Evolutionary conservation across 2,888 invertebrate species (phyloP), one percentile per base, ranked within the genome.

Genomic region (Crocallis elinguaria): DNA sequence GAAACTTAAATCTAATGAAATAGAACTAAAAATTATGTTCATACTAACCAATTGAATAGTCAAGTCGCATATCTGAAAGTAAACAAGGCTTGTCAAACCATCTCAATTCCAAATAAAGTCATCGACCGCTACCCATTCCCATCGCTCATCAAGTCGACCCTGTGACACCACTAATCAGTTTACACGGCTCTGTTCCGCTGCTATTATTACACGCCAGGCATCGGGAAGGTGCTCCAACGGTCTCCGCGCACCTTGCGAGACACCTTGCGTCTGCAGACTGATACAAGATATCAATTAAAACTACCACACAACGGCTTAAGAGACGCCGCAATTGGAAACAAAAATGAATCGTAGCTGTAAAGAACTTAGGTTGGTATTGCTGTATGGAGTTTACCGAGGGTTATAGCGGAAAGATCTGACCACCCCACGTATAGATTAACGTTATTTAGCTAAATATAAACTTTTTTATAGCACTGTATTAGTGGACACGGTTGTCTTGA

Each of bases 211-310:
- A 7, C 9, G 2, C 62, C 64, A 67, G 62, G 62, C 55, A 55
- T 50, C 49, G 62, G 68, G 78, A 82, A 83, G 82, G 82, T 82
- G 84, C 77, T 62, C 69, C 87, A 89, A 89, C 89, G 88, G 90
- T 85, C 88, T 67, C 62, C 60, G 72, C 58, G 74, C 90, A 90
- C 91, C 90, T 91, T 91, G 91, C 88, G 64, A 46, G 19, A 39
- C 88, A 91, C 91, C 91, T 91, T 90, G 91, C 90, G 86, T 79
- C 79, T 78, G 85, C 87, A 86, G 84, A 75, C 88, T 87, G 86
- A 76, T 71, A 75, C 79, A 81, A 86, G 87, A 87, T 88, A 89
- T 82, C 82, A 79, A 74, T 77, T 75, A 77, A 67, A 57, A 55
- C 43, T 51, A 49, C 33, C 17, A 53, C 50, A 60, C 13, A 78